Evolutionary conservation across 2,888 invertebrate genomes (phyloP).

Genomic region (Eupeodes luniger): DNA sequence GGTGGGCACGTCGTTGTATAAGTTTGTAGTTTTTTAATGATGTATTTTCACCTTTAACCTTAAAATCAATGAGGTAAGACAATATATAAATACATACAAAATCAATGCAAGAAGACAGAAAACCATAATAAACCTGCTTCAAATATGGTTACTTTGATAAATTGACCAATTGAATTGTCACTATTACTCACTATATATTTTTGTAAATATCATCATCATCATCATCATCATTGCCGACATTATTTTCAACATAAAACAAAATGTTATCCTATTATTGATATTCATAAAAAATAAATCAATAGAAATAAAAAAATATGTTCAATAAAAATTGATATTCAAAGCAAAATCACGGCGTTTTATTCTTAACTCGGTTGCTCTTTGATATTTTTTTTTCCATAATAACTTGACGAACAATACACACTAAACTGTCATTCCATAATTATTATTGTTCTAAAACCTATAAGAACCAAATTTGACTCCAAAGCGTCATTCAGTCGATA

Average conservation of each 20-base stretch:
- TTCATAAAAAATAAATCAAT: conserved; percentile 21
- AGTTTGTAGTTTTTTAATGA: background rate
- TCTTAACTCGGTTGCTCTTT: conserved; percentile 32
- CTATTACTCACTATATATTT: conserved; percentile 6
- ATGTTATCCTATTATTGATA: conserved; percentile 20
- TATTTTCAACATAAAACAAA: background rate
- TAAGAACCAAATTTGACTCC: conserved; percentile 63
- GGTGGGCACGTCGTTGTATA: background rate
- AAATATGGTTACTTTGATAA: background rate
- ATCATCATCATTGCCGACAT: conserved; percentile 1
- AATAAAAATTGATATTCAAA: conserved; percentile 53
- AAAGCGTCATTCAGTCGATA: conserved; percentile 21
- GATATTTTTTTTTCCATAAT: background rate
- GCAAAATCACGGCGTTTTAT: conserved; percentile 14
- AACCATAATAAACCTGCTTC: no score
- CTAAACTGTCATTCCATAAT: conserved; percentile 43
- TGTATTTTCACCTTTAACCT: no score
- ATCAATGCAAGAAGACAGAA: no score
- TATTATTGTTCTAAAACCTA: conserved; percentile 33
- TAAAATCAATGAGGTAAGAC: no score
- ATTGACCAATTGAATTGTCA: background rate
- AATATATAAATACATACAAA: no score
- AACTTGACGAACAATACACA: conserved; percentile 36
- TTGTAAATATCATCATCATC: conserved; percentile 36
- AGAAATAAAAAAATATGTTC: conserved; percentile 19